A percentile compares a stretch with the other conserved stretches of the same genome.
These are phyloP conservation scores for Epizoanthus rinbou DNA, from an alignment of 92 coral and sea anemone species.

Conservation along the genomic window DNA sequence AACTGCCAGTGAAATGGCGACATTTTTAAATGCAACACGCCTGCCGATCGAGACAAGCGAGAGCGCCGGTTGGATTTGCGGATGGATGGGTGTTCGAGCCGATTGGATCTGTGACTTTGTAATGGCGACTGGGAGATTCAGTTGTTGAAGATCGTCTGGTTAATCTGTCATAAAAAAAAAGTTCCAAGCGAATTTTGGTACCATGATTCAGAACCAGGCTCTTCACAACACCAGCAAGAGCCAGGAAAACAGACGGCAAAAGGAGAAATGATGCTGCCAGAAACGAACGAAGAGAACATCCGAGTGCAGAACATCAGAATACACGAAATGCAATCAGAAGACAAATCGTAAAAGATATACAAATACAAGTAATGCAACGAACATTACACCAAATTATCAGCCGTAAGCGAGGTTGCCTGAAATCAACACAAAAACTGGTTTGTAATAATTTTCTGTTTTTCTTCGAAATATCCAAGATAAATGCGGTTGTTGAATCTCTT, in stretches of 20 bases:
- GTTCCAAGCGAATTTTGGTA: background rate
- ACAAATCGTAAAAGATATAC: conserved; percentile 16
- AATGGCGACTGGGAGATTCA: conserved; percentile 27
- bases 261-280: background rate
- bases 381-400: background rate
- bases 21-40: background rate
- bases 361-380: background rate
- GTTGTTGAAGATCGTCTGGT: conserved; percentile 13
- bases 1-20: background rate
- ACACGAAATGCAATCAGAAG: conserved; percentile 11
- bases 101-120: conserved; percentile 16
- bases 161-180: conserved; percentile 12
- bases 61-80: background rate
- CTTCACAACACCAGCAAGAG: background rate
- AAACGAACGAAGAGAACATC: background rate
- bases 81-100: background rate
- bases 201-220: background rate
- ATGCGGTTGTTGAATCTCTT: conserved; percentile 23
- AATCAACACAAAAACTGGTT: background rate
- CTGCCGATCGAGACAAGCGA: background rate
- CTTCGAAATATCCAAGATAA: background rate
- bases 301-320: conserved; percentile 10
- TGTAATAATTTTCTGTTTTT: background rate
- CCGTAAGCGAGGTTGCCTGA: background rate
- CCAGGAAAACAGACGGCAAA: conserved; percentile 24